Base-by-base conservation (phyloP, 2,888 invertebrate genomes). In the Cephus runcator region DNA sequence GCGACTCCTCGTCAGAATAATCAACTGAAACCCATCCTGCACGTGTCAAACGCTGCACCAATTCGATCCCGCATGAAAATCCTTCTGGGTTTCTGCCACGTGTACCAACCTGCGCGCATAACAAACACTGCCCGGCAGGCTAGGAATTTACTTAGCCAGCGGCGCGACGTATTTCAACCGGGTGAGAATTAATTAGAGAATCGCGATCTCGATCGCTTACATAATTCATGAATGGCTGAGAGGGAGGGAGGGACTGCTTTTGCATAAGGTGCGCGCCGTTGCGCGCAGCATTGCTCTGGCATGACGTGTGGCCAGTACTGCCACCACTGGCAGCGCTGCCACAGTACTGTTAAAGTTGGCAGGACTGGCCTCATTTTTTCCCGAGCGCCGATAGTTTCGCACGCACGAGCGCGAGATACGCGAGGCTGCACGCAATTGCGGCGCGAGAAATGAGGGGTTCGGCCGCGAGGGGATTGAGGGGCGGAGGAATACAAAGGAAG, bases 391-490 rank as follows among this genome's bases (percentile, higher is more conserved):
- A 71, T 71, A 71, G 86, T 86, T 86, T 86, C 84, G 84, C 84
- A 84, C 85, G 86, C 89, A 88, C 87, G 88, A 86, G 85, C 83
- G 84, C 78, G 74, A 35, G 81, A 81, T 84, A 84, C 84, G 84
- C 82, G 83, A 81, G 80, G 78, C 35, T 77, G 69, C 77, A 75
- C 71, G 69, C 40, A 56, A 56, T 56, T 23, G 56, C 23, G 56
- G 56, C 23, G 56, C 56, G 56, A 56, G 56, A 56, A 56, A 23
- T 11, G 23, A 40, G 40, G 77, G 56, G 69, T 73, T 75, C n/a
- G 30, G 69, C n/a, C 36, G 75, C 73, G 34, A 69, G 76, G 77
- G 69, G 69, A 11, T 34, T n/a, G 33, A 69, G 36, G 69, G n/a
- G n/a, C n/a, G 31, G 77, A 74, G 68, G 31, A 74, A 36, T 15